Evolutionary conservation across 2,888 invertebrate species (phyloP).

Genomic region (Lampropteryx suffumata): DNA sequence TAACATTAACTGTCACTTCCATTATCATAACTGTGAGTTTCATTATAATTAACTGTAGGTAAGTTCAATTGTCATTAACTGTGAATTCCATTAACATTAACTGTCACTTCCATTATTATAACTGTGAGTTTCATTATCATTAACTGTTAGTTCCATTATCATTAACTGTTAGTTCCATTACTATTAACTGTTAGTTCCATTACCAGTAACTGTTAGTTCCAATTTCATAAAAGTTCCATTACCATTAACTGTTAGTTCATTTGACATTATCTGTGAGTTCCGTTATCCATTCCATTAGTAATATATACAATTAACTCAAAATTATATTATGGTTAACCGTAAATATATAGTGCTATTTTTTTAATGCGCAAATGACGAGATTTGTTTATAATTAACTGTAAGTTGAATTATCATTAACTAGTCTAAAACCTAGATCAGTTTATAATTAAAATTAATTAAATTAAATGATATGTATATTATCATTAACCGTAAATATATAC

Average conservation of each 20-base stretch:
- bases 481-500: no score
- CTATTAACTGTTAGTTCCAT: constrained; percentile 48
- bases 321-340: no score
- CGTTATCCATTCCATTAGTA: no score
- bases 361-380: no score
- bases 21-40: constrained; percentile 71
- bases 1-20: constrained; percentile 74
- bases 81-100: no score
- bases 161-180: constrained; percentile 78
- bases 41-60: background rate
- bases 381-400: no score
- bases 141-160: constrained; percentile 78
- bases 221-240: constrained; percentile 63
- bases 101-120: constrained; percentile 85
- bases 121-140: constrained; percentile 8
- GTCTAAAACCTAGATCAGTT: no score
- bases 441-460: no score
- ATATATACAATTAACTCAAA: no score
- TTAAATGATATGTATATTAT: no score
- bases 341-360: no score
- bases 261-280: constrained; percentile 66
- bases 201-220: constrained; percentile 51
- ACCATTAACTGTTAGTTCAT: constrained; percentile 75
- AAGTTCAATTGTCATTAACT: constrained; percentile 71
- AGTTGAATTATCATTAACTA: no score